phyloP scores from a whole-genome alignment of 2,797 vertebrate genomes.

The Poecilia gillii region DNA sequence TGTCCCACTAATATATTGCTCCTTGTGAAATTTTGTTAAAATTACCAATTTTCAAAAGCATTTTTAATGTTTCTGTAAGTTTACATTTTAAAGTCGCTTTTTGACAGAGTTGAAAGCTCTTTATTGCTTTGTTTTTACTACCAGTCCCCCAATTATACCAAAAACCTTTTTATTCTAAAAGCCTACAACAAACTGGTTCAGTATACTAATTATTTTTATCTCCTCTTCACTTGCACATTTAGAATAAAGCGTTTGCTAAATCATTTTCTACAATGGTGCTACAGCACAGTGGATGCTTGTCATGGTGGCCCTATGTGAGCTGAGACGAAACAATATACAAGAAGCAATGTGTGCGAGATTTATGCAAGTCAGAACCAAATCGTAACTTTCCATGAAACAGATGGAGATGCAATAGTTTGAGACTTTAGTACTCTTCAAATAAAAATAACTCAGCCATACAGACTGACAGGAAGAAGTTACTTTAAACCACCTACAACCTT shows the following conservation, averaged over 20 bases:
- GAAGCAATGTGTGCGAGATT: not conserved
- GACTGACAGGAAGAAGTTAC: not conserved
- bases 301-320: not conserved
- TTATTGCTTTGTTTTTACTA: not conserved
- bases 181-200: not conserved
- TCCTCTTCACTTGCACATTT: not conserved
- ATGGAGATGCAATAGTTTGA: not conserved
- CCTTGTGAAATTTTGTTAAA: no score
- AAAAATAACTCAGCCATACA: not conserved
- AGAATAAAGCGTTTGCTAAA: not conserved
- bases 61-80: not conserved
- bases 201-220: not conserved
- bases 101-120: not conserved
- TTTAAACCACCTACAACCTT: not conserved
- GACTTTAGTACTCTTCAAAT: not conserved
- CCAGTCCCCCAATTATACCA: not conserved
- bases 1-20: not conserved
- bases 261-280: not conserved
- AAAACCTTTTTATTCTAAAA: not conserved
- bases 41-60: not conserved
- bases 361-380: not conserved
- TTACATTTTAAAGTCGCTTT: not conserved
- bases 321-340: not conserved
- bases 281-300: not conserved
- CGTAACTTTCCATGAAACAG: not conserved